phyloP scores from a whole-genome alignment of 2,797 vertebrate species.

The Natrix natrix region DNA sequence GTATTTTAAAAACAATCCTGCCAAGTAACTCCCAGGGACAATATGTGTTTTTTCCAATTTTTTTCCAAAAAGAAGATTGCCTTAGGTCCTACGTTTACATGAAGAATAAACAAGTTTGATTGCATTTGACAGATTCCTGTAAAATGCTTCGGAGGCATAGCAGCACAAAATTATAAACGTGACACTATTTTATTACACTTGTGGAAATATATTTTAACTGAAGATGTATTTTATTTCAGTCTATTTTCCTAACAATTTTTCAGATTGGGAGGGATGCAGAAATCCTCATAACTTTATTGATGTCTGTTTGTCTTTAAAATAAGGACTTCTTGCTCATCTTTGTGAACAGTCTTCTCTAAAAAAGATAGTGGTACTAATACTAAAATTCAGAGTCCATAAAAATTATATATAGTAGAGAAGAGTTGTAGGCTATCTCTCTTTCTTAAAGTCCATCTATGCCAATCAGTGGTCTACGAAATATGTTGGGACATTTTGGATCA shows the following conservation, averaged over 20 bases:
- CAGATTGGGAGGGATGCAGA: not conserved
- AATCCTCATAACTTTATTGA: slow-evolving; percentile 3
- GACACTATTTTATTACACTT: slow-evolving; percentile 61
- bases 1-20: slow-evolving; percentile 1
- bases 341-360: accelerated
- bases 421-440: not conserved
- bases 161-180: slow-evolving; percentile 64
- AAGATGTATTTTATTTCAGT: slow-evolving; percentile 47
- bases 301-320: not conserved
- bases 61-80: slow-evolving; percentile 46
- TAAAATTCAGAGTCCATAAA: not conserved
- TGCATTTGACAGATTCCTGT: slow-evolving; percentile 68
- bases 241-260: not conserved
- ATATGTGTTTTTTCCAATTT: slow-evolving; percentile 65
- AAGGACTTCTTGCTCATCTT: not conserved
- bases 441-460: not conserved
- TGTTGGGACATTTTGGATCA: not conserved
- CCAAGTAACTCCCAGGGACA: slow-evolving; percentile 60
- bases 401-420: not conserved
- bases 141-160: slow-evolving; percentile 61
- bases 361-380: not conserved
- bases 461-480: not conserved
- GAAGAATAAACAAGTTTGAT: slow-evolving; percentile 69
- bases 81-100: slow-evolving; percentile 65
- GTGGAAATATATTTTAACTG: slow-evolving; percentile 53